Evolutionary conservation across 2,797 vertebrate species (phyloP).

Genomic region (Varecia variegata): DNA sequence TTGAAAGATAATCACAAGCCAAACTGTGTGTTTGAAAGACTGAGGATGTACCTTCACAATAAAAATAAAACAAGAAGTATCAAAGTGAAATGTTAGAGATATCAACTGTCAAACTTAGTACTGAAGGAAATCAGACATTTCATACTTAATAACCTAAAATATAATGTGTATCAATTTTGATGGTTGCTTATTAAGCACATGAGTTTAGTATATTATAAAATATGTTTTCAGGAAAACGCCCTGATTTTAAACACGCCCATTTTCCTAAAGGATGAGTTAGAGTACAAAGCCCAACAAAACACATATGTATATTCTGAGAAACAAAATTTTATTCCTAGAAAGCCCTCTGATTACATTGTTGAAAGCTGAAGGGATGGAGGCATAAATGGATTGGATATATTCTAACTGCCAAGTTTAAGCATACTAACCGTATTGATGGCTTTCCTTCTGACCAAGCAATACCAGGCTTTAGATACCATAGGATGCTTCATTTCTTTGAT

Average conservation of each 20-base stretch:
- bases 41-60: too few relatives aligned
- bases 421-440: neutral
- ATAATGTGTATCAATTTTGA: neutral
- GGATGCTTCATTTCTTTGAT: slow-evolving; percentile 31
- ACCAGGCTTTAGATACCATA: neutral
- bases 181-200: neutral
- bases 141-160: neutral
- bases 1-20: too few relatives aligned
- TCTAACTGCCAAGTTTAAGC: neutral
- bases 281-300: neutral
- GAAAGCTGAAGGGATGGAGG: neutral
- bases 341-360: neutral
- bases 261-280: neutral
- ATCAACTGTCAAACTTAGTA: too few relatives aligned
- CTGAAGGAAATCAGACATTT: too few relatives aligned
- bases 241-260: neutral
- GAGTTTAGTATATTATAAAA: neutral
- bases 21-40: too few relatives aligned
- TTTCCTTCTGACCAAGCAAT: neutral
- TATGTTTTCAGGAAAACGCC: neutral
- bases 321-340: slow-evolving; percentile 29
- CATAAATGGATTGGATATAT: neutral
- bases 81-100: too few relatives aligned
- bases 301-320: slow-evolving; percentile 22
- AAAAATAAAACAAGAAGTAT: too few relatives aligned